Evolutionary conservation across 2,888 invertebrate genomes (phyloP).

Genomic region (Pollenia angustigena): DNA sequence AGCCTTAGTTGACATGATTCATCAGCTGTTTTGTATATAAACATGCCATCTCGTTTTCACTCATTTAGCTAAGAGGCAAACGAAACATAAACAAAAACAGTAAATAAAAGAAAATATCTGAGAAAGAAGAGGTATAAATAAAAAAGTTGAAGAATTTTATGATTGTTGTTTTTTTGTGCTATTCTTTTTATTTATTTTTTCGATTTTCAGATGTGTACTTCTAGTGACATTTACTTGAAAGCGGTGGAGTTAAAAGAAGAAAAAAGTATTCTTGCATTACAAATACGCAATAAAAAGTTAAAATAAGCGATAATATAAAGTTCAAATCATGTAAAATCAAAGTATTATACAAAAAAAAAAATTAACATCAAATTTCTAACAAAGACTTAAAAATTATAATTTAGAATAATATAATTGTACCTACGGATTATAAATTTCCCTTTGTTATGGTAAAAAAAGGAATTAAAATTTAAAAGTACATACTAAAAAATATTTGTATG

Average conservation of each 20-base stretch:
- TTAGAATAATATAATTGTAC: background rate
- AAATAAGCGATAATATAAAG: constrained; percentile 37
- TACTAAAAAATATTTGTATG: background rate
- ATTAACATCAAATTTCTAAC: constrained; percentile 10
- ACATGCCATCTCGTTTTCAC: constrained; percentile 1
- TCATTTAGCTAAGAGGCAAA: background rate
- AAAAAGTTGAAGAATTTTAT: constrained; percentile 40
- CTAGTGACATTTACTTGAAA: constrained; percentile 54
- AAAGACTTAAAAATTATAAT: constrained; percentile 20
- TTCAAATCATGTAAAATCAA: constrained; percentile 29
- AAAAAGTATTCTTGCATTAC: constrained; percentile 39
- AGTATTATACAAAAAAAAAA: constrained; percentile 44
- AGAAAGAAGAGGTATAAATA: constrained; percentile 23
- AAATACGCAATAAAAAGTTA: constrained; percentile 71
- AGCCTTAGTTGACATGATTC: constrained; percentile 10
- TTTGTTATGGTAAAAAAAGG: constrained; percentile 10
- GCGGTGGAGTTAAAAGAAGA: constrained; percentile 43
- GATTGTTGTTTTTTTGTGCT: constrained; percentile 27
- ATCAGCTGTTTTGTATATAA: constrained; percentile 29
- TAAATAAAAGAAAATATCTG: constrained; percentile 49
- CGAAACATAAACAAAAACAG: constrained; percentile 60
- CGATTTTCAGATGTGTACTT: constrained; percentile 13
- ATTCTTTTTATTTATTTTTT: constrained; percentile 46
- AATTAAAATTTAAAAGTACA: constrained; percentile 14
- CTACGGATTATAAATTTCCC: constrained; percentile 10